Percentiles rank a stretch among this genome's conserved stretches.
Conservation (phyloP, 2,888 invertebrate genomes). For the Bombyx huttoni region DNA sequence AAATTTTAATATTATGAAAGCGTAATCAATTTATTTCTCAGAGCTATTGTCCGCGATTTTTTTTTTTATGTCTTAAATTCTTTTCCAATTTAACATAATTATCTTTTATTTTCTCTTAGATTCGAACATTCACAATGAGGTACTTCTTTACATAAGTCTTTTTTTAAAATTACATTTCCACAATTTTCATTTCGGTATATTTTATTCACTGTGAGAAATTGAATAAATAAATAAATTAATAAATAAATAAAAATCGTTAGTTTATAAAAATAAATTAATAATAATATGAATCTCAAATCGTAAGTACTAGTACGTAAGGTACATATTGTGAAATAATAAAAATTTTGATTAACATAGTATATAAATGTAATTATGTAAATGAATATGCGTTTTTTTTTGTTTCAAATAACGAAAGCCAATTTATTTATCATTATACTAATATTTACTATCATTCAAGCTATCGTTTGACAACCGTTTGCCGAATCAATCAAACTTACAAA, state of each 20-base stretch:
- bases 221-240: neutral
- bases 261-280: neutral
- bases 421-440: neutral
- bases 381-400: neutral
- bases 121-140: neutral
- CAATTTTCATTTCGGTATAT: neutral
- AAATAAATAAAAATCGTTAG: neutral
- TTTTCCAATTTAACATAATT: neutral
- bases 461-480: neutral
- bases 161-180: neutral
- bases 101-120: neutral
- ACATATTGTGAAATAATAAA: neutral
- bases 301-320: neutral
- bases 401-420: neutral
- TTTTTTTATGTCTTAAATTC: too few species aligned
- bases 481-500: neutral
- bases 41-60: too few species aligned
- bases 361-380: too few species aligned
- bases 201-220: neutral
- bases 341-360: too few species aligned
- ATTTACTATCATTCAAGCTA: neutral
- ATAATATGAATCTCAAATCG: neutral
- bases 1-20: too few species aligned
- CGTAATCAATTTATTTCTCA: too few species aligned
- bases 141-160: neutral